Evolutionary conservation across 2,888 invertebrate genomes (phyloP).

Genomic region (Uropetala carovei): DNA sequence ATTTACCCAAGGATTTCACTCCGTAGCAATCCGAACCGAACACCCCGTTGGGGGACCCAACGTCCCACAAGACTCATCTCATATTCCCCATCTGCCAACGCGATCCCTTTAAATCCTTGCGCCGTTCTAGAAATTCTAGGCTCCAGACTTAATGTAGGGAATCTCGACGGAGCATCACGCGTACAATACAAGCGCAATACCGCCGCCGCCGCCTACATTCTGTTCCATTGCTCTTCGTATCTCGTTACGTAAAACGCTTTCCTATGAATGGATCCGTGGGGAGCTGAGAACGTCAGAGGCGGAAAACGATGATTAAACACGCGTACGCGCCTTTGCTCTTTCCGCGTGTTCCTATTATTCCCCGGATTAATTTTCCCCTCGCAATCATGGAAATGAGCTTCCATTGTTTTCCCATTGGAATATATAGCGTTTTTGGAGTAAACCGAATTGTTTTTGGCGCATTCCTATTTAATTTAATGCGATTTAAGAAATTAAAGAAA

Average conservation of each 20-base stretch:
- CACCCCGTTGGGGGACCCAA: background rate
- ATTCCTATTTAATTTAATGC: too few species aligned
- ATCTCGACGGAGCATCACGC: background rate
- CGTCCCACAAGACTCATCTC: background rate
- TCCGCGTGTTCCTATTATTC: background rate
- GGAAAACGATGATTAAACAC: background rate
- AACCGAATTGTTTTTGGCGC: too few species aligned
- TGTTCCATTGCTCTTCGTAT: background rate
- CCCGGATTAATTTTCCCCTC: background rate
- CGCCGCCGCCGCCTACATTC: background rate
- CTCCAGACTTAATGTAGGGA: background rate
- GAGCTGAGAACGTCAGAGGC: background rate
- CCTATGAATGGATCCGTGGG: conserved; percentile 11
- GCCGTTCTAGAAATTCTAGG: background rate
- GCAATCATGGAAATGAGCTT: background rate
- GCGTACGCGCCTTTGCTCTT: background rate
- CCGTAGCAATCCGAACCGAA: background rate
- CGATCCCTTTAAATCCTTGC: background rate
- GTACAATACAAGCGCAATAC: conserved; percentile 7
- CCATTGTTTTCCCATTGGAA: background rate
- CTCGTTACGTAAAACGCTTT: conserved; percentile 8
- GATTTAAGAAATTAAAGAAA: too few species aligned
- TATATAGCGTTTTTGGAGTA: too few species aligned
- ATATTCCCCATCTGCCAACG: background rate
- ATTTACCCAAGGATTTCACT: background rate